Base-by-base conservation (phyloP, 2,888 invertebrate genomes). In the Agrochola macilenta region DNA sequence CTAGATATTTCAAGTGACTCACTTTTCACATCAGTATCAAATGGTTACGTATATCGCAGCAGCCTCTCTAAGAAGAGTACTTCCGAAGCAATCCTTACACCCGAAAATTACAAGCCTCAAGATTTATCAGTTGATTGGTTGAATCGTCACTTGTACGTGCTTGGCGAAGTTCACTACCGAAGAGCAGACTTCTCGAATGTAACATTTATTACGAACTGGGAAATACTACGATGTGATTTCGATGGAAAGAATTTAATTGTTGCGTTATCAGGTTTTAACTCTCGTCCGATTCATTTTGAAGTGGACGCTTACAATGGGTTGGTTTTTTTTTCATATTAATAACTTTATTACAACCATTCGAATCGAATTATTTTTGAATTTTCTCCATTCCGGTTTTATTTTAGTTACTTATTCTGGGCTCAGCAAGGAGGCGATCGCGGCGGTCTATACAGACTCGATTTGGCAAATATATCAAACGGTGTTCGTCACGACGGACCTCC, bases 301-400 rank as follows among this genome's bases (percentile, higher is more conserved):
- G 98, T 99, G 0, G 99, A 99, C 96, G 99, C 99, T 54, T 98
- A 98, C 90, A 99, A 99, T 93, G 99, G 99, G 97, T 98, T 94
- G 95, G 96, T 92, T 46, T 65, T 26, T 65, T 35, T 17, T 61
- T 46, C 4, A 35, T 17, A 35, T 23, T 26, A 35, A 17, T 30
- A 30, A 70, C 4, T 30, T 12, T 35, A 26, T 8, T 49, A 5
- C 0, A 26, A 5, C 1, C 11, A 20, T 57, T 54, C 0, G 0
- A 30, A 20, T 66, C n/a, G 2, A 1, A 8, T 39, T 43, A 0
- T 14, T 46, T 49, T 49, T 17, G 61, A 1, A 49, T 58, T 46
- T 39, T 0, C 2, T 30, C 14, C 2, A 57, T 79, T 52, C 49
- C 3, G 17, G 12, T 49, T 60, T 65, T 64, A 23, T 91, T 91